Evolutionary conservation across 2,113 vertebrate species (phyloP).

Genomic region (Gallinago jamesoni): DNA sequence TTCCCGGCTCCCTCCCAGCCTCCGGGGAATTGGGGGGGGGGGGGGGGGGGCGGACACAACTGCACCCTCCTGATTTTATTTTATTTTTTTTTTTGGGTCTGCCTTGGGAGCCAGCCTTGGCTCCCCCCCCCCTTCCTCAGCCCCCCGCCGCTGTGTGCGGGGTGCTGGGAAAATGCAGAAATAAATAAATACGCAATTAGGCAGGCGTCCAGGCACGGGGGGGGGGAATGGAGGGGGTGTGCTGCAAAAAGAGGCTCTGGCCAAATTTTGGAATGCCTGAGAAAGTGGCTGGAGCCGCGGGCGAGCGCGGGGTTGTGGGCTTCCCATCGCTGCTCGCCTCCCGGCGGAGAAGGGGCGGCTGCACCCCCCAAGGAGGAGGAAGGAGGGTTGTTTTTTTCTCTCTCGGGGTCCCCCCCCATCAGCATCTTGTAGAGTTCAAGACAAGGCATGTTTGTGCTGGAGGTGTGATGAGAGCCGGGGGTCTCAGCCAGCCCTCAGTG

Average conservation of each 20-base stretch:
- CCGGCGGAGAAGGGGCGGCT: rapidly evolving
- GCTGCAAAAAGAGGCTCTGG: slow-evolving; percentile 14
- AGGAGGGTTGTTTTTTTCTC: background rate
- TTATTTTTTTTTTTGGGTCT: background rate
- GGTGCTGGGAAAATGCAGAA: slow-evolving; percentile 73
- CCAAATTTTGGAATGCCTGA: slow-evolving; percentile 73
- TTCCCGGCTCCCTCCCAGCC: slow-evolving; percentile 21
- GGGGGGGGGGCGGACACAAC: background rate
- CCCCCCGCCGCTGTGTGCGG: slow-evolving; percentile 6
- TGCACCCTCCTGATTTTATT: background rate
- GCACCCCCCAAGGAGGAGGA: background rate
- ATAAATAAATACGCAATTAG: slow-evolving; percentile 80
- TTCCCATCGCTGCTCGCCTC: slow-evolving; percentile 56
- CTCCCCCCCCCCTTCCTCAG: background rate
- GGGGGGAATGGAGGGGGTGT: background rate
- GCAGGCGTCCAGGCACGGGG: slow-evolving; percentile 63
- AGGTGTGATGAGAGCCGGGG: background rate
- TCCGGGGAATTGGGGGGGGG: background rate
- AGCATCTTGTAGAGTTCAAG: background rate
- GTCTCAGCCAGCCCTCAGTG: background rate
- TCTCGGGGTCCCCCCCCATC: too few species aligned
- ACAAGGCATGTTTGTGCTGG: background rate
- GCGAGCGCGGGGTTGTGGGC: slow-evolving; percentile 41
- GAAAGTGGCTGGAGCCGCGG: slow-evolving; percentile 51
- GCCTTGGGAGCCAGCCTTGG: background rate